Conservation (phyloP, 2,113 vertebrate genomes). For the Bambusicola thoracicus region DNA sequence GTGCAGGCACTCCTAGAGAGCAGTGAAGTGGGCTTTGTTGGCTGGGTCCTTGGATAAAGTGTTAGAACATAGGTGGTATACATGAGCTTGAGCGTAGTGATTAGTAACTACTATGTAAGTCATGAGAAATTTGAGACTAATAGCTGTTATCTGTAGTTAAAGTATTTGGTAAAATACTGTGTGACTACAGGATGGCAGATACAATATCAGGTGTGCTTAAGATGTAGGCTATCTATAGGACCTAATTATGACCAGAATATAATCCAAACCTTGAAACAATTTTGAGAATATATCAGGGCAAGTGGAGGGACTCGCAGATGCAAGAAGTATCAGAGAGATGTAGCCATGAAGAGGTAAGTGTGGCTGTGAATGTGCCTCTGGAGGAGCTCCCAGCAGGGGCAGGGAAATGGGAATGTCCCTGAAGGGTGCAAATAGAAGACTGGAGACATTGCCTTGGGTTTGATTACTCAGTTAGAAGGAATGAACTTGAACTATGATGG, state of each 20-base stretch:
- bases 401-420: not conserved
- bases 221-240: not conserved
- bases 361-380: not conserved
- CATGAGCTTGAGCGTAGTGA: accelerated
- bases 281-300: not conserved
- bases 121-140: not conserved
- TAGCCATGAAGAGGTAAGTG: not conserved
- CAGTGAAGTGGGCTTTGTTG: not conserved
- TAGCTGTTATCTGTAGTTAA: not conserved
- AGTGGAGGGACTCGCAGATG: not conserved
- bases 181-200: not conserved
- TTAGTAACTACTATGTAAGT: not conserved
- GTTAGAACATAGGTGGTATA: accelerated
- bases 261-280: not conserved
- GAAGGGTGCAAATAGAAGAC: not conserved
- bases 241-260: not conserved
- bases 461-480: not conserved
- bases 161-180: not conserved
- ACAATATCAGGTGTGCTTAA: not conserved
- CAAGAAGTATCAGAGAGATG: not conserved
- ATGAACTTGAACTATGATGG: not conserved
- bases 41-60: not conserved
- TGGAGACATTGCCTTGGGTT: not conserved
- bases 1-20: not conserved
- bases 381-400: not conserved